phyloP scores from a whole-genome alignment of 1,140 invertebrate species.

The Phenacoccus solenopsis region DNA sequence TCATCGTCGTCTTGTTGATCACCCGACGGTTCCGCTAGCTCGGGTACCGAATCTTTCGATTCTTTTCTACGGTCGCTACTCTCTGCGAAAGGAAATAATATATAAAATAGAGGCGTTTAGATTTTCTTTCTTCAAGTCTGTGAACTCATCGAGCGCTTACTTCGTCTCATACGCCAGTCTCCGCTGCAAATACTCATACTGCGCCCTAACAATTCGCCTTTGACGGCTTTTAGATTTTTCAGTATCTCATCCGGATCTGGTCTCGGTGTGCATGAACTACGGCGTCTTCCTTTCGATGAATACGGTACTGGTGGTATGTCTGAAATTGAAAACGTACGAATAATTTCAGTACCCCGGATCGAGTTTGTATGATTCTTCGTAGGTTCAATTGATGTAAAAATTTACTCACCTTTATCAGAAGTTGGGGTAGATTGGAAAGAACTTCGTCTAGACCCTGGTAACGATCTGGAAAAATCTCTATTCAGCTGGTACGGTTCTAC shows the following conservation, averaged over 20 bases:
- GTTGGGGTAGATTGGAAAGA: slow-evolving; percentile 48
- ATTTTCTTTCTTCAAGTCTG: too few relatives aligned
- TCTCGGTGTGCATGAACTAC: slow-evolving; percentile 57
- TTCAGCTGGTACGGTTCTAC: slow-evolving; percentile 70
- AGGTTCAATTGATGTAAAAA: not conserved
- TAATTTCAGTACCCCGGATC: too few relatives aligned
- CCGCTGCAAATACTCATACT: slow-evolving; percentile 60
- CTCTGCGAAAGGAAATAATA: not conserved
- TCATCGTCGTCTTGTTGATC: slow-evolving; percentile 7
- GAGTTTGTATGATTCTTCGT: not conserved
- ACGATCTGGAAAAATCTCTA: slow-evolving; percentile 69
- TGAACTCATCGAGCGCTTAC: too few relatives aligned
- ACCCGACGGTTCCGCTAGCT: not conserved
- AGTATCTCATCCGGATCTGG: slow-evolving; percentile 67
- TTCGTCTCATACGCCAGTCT: slow-evolving; percentile 37
- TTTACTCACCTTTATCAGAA: slow-evolving; percentile 27
- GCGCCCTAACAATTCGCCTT: slow-evolving; percentile 55
- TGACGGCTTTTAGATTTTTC: slow-evolving; percentile 59
- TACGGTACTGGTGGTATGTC: slow-evolving; percentile 40
- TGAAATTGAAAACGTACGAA: slow-evolving; percentile 28
- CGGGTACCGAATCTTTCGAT: slow-evolving; percentile 12
- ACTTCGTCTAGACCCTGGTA: slow-evolving; percentile 67
- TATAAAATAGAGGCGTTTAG: not conserved
- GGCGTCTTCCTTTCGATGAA: slow-evolving; percentile 50
- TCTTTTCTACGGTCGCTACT: slow-evolving; percentile 11